Evolutionary conservation across 1,140 invertebrate genomes (phyloP), one percentile per base, ranked within the genome.

Genomic region (Drosophila bifasciata): DNA sequence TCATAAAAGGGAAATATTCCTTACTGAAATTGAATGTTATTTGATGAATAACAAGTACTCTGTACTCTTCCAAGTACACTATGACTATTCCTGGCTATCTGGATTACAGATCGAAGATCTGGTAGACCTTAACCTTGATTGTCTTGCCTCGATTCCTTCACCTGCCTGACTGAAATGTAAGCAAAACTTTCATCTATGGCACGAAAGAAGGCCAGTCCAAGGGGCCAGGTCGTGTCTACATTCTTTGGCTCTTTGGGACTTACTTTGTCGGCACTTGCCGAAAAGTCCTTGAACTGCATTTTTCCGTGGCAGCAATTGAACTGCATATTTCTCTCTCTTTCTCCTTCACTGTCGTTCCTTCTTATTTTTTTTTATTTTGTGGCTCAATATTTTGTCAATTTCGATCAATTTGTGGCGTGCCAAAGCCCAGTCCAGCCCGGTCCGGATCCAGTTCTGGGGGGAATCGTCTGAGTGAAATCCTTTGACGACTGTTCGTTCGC

Each of bases 401-500:
- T 86, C 84, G 83, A 88, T 86, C 83, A 86, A 86, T 86, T 86
- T 86, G 83, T 86, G 85, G 78, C 78, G 85, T 88, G 83, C 83
- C 83, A 86, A 66, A 49, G 58, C 28, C 19, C n/a, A n/a, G n/a
- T n/a, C n/a, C n/a, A n/a, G n/a, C n/a, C n/a, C n/a, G n/a, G n/a
- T n/a, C n/a, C 28, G n/a, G 15, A 48, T 21, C 56, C 21, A 28
- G 59, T 64, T 48, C 15, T 58, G 19, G 23, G 40, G 55, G 41
- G 45, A 72, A 56, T 58, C 28, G 45, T 7, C 39, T 57, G 44
- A 75, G 50, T 79, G 51, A 84, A 86, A 85, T 85, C 81, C 81
- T 80, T 70, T 55, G 48, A 39, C 60, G 55, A 72, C 66, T 76
- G 74, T 23, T 75, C 67, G 72, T 81, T 75, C 39, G 19, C 32